Base-by-base conservation (phyloP, 1,140 invertebrate genomes). In the Drosophila mayri region DNA sequence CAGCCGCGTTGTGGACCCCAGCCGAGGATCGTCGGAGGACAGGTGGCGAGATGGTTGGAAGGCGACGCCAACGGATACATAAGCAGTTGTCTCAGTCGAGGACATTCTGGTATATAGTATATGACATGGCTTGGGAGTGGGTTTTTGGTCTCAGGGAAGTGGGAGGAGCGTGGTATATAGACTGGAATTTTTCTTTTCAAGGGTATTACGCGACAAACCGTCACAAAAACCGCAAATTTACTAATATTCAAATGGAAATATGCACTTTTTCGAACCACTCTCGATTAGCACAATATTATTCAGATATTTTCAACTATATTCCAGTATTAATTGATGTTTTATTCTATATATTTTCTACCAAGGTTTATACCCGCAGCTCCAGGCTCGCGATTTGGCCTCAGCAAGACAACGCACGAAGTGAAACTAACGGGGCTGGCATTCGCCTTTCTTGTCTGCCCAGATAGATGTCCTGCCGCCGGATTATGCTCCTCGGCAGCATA, bases 391-490 rank as follows among this genome's bases (percentile, higher is more conserved):
- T 63, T 79, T 90, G 85, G 85, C 85, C 85, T 90, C 91, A 92
- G 91, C 91, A 92, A 91, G 91, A 92, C 91, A 90, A 92, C 91
- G 81, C 91, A 92, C 91, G 91, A 92, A 92, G 87, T 91, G 85
- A 88, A 88, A 88, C 84, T 88, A 88, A 88, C 72, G 81, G 77
- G 83, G 88, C 63, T 76, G 70, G 81, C 81, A 88, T 88, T 67
- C 79, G 85, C 80, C 85, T 73, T 88, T 88, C 84, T 88, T 88
- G 68, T 88, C 84, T 88, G 80, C 84, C 84, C 77, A 88, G 84
- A 74, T 79, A 60, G 65, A 74, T 80, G 83, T 78, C 77, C 62
- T 85, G 85, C 85, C 84, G 75, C 30, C 71, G 80, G 66, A 81
- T 88, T 88, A 88, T 88, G 84, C 79, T 87, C 44, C 37, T 70